phyloP scores from a whole-genome alignment of 1,140 invertebrate species.

The Octopus sinensis region DNA sequence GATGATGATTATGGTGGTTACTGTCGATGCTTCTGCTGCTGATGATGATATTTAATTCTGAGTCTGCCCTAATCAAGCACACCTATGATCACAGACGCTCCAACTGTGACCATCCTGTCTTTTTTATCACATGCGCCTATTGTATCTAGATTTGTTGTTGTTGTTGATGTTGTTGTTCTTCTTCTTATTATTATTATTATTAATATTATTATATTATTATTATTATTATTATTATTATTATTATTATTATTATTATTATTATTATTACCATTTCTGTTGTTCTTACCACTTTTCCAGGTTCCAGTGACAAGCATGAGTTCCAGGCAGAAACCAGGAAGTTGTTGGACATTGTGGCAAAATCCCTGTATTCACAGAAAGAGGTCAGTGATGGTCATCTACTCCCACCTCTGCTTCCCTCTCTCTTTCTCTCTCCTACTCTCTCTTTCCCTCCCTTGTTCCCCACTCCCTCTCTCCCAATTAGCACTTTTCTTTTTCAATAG shows the following conservation, averaged over 20 bases:
- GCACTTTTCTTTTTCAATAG: no score
- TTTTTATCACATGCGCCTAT: no score
- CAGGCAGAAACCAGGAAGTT: slow-evolving; percentile 94
- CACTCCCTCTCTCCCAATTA: no score
- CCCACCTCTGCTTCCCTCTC: no score
- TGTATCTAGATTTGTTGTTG: neutral
- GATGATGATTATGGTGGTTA: no score
- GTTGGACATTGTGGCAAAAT: slow-evolving; percentile 93
- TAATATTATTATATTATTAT: neutral
- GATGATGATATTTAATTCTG: no score
- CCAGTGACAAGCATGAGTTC: slow-evolving; percentile 68
- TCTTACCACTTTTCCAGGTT: slow-evolving; percentile 40
- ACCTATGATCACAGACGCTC: no score
- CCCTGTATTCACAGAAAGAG: slow-evolving; percentile 96
- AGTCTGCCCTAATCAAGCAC: no score
- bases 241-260: slow-evolving; percentile 1
- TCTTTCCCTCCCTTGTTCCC: no score
- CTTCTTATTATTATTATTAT: neutral
- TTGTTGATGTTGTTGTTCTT: neutral
- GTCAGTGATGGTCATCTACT: slow-evolving; percentile 57
- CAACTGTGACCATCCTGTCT: no score
- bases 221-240: neutral
- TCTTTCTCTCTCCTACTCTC: no score
- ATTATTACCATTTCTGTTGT: neutral
- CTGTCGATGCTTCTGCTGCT: no score